Evolutionary conservation across 2,888 invertebrate genomes (phyloP), one percentile per base, ranked within the genome.

Genomic region (Zele albiditarsus): DNA sequence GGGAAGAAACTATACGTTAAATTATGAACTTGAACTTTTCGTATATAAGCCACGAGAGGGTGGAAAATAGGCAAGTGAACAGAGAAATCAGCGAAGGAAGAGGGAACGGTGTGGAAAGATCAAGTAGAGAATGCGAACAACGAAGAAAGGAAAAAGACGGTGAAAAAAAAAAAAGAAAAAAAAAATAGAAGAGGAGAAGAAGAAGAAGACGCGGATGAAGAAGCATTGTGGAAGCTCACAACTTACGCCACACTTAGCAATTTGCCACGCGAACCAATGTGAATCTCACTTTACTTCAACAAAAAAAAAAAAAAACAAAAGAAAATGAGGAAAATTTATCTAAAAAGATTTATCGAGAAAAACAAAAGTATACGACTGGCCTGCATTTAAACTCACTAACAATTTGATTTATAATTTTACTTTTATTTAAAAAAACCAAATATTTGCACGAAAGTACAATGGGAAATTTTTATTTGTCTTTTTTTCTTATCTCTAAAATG

Each of bases 11-110:
- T 53, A 58, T 70, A 70, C 63, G 70, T 58, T 74, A 58, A 74
- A 74, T 74, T 74, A 74, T 74, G 63, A 70, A 63, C 58, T 65
- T 57, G 27, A 71, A 71, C 70, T 71, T 71, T 71, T 58, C 33
- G 65, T 70, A 71, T 63, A 63, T 60, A 57, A 70, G 57, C 31
- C 28, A 68, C 16, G 27, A 46, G 49, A n/a, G 23, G 27, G 8
- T 42, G 42, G 53, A 49, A 28, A 28, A 28, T 20, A 46, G 23
- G 14, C 46, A 28, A 49, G 68, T 68, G 49, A 49, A 68, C 20
- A n/a, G 28, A 68, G 68, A 46, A 53, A 31, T 25, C 27, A 31
- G 53, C 28, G 38, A 42, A 63, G 57, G 38, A 25, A 38, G 38
- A 73, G 31, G 14, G 14, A 38, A 27, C 38, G 57, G 38, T 38